A percentile compares a stretch with the other conserved stretches of the same genome.
These are phyloP conservation scores for Adelges cooleyi DNA, from an alignment of 1,140 invertebrate genomes.

Conservation along the genomic window DNA sequence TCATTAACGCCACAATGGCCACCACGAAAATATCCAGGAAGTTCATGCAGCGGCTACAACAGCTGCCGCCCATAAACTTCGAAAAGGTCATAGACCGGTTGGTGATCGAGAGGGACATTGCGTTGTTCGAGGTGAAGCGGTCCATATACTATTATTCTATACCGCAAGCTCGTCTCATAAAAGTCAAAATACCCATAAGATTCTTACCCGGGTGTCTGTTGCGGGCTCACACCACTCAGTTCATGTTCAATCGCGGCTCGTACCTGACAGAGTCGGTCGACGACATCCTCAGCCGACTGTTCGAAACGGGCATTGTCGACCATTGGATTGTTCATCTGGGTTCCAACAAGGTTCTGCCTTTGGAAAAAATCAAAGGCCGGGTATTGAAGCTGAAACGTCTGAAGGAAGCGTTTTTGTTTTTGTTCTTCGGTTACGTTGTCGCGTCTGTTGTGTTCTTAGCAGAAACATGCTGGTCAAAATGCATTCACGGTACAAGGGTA, in stretches of 20 bases:
- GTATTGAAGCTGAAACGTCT: constrained; percentile 1
- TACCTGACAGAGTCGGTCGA: constrained; percentile 29
- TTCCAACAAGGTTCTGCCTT: constrained; percentile 25
- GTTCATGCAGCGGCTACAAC: constrained; percentile 27
- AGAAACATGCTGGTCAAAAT: constrained; percentile 5
- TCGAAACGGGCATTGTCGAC: constrained; percentile 31
- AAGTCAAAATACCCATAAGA: constrained; percentile 31
- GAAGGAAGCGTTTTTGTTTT: constrained; percentile 26
- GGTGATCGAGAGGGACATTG: constrained; percentile 29
- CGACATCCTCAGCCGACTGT: constrained; percentile 27
- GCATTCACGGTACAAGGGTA: too few relatives aligned
- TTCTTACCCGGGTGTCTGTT: constrained; percentile 32
- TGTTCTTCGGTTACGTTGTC: constrained; percentile 2
- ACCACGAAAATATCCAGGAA: constrained; percentile 5
- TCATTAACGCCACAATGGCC: constrained; percentile 28
- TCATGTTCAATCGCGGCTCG: constrained; percentile 30
- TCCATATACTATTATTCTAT: constrained; percentile 31
- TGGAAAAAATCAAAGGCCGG: constrained; percentile 29
- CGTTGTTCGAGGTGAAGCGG: constrained; percentile 31
- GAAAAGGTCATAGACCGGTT: constrained; percentile 28
- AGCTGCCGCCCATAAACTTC: constrained; percentile 28
- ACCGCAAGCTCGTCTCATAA: constrained; percentile 28
- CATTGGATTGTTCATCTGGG: constrained; percentile 30
- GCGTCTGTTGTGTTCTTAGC: neutral
- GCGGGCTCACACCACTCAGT: constrained; percentile 32